These are phyloP conservation scores for Pammene fasciana DNA, from an alignment of 2,888 invertebrate genomes.

Conservation along the genomic window DNA sequence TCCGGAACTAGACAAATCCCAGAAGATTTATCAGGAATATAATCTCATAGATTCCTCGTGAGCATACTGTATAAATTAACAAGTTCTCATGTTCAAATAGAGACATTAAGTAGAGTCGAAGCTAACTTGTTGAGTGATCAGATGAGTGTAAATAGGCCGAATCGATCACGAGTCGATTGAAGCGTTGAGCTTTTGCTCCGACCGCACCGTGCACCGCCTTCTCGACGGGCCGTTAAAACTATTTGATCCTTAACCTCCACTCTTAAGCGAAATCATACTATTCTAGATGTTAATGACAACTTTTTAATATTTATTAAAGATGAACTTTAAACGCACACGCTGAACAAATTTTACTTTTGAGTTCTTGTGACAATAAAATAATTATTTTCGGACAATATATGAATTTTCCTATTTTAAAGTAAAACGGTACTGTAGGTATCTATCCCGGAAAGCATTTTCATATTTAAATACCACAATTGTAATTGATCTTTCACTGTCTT, in stretches of 20 bases:
- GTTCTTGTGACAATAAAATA: neutral
- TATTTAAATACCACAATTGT: constrained; percentile 17
- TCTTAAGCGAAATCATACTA: constrained; percentile 32
- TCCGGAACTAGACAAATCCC: no score
- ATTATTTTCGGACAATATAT: neutral
- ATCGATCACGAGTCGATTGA: constrained; percentile 59
- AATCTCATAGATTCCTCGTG: no score
- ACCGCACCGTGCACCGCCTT: constrained; percentile 23
- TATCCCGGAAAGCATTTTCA: constrained; percentile 6
- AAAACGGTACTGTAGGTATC: neutral
- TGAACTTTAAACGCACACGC: no score
- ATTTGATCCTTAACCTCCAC: constrained; percentile 61
- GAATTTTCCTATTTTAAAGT: constrained; percentile 2
- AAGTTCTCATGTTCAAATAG: constrained; percentile 32
- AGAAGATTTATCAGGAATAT: no score
- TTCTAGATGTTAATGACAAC: constrained; percentile 6
- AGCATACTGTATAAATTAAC: no score
- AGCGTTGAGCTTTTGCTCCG: constrained; percentile 51
- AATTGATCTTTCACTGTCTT: constrained; percentile 22
- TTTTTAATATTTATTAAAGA: neutral
- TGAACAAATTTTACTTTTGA: no score
- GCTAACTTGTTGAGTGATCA: constrained; percentile 45
- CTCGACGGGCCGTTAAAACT: constrained; percentile 50
- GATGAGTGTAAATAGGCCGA: constrained; percentile 61
- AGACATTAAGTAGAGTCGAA: constrained; percentile 36